These are phyloP conservation scores for Hylia prasina DNA, from an alignment of 2,113 vertebrate genomes.

Conservation along the genomic window DNA sequence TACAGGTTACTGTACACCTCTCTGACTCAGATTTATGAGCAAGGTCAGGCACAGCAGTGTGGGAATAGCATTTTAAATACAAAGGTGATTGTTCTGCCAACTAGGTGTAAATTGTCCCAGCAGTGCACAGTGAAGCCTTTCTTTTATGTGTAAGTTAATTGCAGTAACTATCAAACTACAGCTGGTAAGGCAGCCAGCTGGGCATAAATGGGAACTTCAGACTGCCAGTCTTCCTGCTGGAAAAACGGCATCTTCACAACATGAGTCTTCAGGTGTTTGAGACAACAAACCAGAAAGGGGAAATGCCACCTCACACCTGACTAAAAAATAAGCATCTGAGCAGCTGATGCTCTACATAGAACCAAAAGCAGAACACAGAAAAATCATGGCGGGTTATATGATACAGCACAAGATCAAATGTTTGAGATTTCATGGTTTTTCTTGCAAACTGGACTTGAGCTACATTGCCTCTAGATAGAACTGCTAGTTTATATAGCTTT, in stretches of 20 bases:
- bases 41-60: not conserved
- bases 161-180: constrained; percentile 60
- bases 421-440: not conserved
- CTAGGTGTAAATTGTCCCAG: constrained; percentile 54
- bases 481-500: not conserved
- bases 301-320: not conserved
- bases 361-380: not conserved
- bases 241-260: not conserved
- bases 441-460: not conserved
- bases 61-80: constrained; percentile 24
- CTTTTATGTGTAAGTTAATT: constrained; percentile 69
- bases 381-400: not conserved
- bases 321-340: not conserved
- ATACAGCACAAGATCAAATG: not conserved
- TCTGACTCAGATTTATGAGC: constrained; percentile 27
- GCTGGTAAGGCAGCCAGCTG: constrained; percentile 45
- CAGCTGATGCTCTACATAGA: not conserved
- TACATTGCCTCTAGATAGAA: not conserved
- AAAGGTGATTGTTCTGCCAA: constrained; percentile 49
- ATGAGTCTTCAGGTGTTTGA: not conserved
- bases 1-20: not conserved
- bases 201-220: constrained; percentile 33
- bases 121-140: constrained; percentile 29
- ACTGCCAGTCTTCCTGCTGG: not conserved
- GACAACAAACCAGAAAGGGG: not conserved